Evolutionary conservation across 2,113 vertebrate species (phyloP), one percentile per base, ranked within the genome.

Genomic region (Rhombomys opimus): DNA sequence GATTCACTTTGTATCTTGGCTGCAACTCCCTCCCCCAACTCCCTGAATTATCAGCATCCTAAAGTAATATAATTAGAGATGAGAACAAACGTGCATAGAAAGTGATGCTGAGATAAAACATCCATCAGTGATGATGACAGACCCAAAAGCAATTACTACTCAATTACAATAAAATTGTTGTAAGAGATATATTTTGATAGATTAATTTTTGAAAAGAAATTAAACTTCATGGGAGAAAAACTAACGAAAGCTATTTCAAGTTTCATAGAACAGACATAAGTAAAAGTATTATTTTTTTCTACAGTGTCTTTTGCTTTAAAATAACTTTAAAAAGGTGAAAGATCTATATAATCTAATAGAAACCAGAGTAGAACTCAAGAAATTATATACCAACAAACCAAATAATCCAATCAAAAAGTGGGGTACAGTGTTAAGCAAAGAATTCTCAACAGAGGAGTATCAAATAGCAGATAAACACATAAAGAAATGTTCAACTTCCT

Each of bases 131-230:
- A 93, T 80, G 32, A 12, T 89, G 80, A 90, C 46, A 88, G 30
- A 95, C 23, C 17, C 9, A 68, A 88, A 90, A 73, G 15, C 30
- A 65, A 94, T 96, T 95, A 88, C 57, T 93, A 82, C n/a, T 94
- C 59, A 61, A 76, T 92, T 76, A 85, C 30, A 73, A 63, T 77
- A 20, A 95, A 90, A 94, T 50, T 11, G 18, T 82, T 95, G 61
- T 35, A 95, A 90, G 77, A 95, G 86, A 81, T 30, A 76, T 92
- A 93, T 94, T 10, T 78, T 95, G 84, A 92, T 90, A 95, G 85
- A 94, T 67, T 93, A 68, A 93, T 87, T 93, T n/a, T 88, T 95
- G 8, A 67, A 82, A 75, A 87, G 92, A 14, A n/a, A 95, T 91
- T 6, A 20, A 87, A 61, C 18, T 89, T 80, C 23, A 75, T 25